A percentile compares a stretch with the other conserved stretches of the same genome.
These are phyloP conservation scores for Coronaproctus castanopsis DNA, from an alignment of 2,888 invertebrate genomes.

Conservation along the genomic window DNA sequence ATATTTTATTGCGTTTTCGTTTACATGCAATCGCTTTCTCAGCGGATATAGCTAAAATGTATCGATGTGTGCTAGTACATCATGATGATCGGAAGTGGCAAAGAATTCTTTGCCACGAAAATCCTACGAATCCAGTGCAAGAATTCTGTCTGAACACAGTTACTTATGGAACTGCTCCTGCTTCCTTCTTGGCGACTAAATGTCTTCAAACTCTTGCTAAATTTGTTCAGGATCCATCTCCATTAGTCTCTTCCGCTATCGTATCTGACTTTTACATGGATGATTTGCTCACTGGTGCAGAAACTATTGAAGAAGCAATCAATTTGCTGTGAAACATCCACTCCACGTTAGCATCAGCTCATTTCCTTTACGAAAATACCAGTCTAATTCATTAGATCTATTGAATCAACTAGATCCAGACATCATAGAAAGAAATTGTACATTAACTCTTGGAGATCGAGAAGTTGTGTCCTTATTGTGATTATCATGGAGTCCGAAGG, in stretches of 20 bases:
- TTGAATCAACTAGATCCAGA: neutral
- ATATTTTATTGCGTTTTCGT: constrained; percentile 12
- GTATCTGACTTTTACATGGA: constrained; percentile 18
- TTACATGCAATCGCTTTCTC: constrained; percentile 11
- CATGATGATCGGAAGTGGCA: constrained; percentile 16
- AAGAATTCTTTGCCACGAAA: constrained; percentile 20
- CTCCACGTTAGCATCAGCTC: constrained; percentile 6
- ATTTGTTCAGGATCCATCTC: constrained; percentile 8
- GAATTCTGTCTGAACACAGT: constrained; percentile 17
- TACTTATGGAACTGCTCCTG: constrained; percentile 20
- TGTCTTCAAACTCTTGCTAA: constrained; percentile 15
- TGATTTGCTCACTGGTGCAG: constrained; percentile 16
- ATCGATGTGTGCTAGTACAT: constrained; percentile 17
- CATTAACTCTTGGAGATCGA: neutral
- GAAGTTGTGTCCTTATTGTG: neutral
- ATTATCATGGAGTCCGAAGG: neutral
- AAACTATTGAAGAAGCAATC: constrained; percentile 10
- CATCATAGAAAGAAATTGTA: neutral
- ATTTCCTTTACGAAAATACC: constrained; percentile 9
- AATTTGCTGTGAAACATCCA: constrained; percentile 12
- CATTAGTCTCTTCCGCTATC: constrained; percentile 12
- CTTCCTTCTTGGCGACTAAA: constrained; percentile 15
- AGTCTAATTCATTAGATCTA: neutral
- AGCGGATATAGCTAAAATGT: constrained; percentile 22
- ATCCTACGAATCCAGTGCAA: constrained; percentile 14